These are phyloP conservation scores for Ichneumon xanthorius DNA, from an alignment of 2,888 invertebrate genomes.

Conservation along the genomic window DNA sequence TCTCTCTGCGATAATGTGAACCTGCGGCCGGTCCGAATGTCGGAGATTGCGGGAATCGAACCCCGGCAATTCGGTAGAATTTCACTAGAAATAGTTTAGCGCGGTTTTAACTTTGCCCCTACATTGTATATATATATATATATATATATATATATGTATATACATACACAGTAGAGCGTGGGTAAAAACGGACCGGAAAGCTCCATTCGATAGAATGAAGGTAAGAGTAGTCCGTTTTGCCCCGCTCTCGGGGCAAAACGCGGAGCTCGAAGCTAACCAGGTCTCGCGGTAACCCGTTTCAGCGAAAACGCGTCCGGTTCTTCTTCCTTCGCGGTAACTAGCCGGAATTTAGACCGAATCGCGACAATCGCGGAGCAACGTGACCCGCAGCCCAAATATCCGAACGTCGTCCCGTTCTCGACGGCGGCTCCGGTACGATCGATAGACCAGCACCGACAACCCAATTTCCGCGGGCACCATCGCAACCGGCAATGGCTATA, in stretches of 20 bases:
- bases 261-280: background rate
- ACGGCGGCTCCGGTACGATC: conserved; percentile 44
- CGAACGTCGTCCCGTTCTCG: conserved; percentile 5
- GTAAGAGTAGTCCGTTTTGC: background rate
- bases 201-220: background rate
- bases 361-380: conserved; percentile 40
- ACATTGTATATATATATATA: too few relatives aligned
- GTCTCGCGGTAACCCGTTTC: background rate
- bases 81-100: conserved; percentile 13
- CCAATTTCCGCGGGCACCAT: conserved; percentile 57
- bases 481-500: conserved; percentile 16
- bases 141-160: too few relatives aligned
- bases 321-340: conserved; percentile 2
- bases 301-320: background rate
- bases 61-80: background rate
- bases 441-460: conserved; percentile 62
- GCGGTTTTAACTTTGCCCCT: background rate
- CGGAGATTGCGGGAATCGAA: conserved; percentile 36
- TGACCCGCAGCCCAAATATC: conserved; percentile 46
- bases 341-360: conserved; percentile 56
- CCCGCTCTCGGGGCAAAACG: background rate
- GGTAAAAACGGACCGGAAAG: too few relatives aligned
- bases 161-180: too few relatives aligned
- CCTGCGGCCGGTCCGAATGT: conserved; percentile 17
- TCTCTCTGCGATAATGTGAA: conserved; percentile 42